These are phyloP conservation scores for Melipona beecheii DNA, from an alignment of 2,888 invertebrate species.

Conservation along the genomic window DNA sequence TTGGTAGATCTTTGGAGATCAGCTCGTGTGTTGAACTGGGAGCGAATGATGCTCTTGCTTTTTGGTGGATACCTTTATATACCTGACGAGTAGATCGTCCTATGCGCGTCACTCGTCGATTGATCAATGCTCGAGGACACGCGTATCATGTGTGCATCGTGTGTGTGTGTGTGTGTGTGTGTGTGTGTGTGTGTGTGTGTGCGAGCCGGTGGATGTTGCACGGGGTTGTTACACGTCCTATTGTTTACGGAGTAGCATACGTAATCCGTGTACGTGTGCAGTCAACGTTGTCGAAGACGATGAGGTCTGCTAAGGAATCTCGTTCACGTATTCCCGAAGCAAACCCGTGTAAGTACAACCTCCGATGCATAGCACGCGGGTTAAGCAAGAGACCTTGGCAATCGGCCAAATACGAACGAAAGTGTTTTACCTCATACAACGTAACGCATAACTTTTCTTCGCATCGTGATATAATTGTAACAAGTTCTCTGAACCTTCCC, in stretches of 20 bases:
- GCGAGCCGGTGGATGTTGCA: slow-evolving; percentile 56
- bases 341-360: slow-evolving; percentile 48
- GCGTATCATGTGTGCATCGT: slow-evolving; percentile 34
- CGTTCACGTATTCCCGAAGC: slow-evolving; percentile 67
- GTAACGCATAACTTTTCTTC: slow-evolving; percentile 56
- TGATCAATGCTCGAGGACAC: slow-evolving; percentile 76
- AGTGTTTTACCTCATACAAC: slow-evolving; percentile 74
- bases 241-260: slow-evolving; percentile 64
- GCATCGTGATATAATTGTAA: slow-evolving; percentile 43
- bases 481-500: slow-evolving; percentile 64
- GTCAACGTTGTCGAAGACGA: slow-evolving; percentile 25
- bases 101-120: slow-evolving; percentile 73
- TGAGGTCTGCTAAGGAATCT: slow-evolving; percentile 63
- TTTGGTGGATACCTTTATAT: slow-evolving; percentile 78
- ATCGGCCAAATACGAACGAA: slow-evolving; percentile 78
- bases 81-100: slow-evolving; percentile 68
- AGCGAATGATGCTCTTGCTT: slow-evolving; percentile 78
- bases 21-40: slow-evolving; percentile 66
- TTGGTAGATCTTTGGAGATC: slow-evolving; percentile 54
- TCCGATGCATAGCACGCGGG: slow-evolving; percentile 57
- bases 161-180: too few species aligned
- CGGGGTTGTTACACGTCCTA: slow-evolving; percentile 64
- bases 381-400: slow-evolving; percentile 80
- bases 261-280: slow-evolving; percentile 49
- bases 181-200: not conserved